phyloP scores from a whole-genome alignment of 2,888 invertebrate genomes.

The Drosophila recens region DNA sequence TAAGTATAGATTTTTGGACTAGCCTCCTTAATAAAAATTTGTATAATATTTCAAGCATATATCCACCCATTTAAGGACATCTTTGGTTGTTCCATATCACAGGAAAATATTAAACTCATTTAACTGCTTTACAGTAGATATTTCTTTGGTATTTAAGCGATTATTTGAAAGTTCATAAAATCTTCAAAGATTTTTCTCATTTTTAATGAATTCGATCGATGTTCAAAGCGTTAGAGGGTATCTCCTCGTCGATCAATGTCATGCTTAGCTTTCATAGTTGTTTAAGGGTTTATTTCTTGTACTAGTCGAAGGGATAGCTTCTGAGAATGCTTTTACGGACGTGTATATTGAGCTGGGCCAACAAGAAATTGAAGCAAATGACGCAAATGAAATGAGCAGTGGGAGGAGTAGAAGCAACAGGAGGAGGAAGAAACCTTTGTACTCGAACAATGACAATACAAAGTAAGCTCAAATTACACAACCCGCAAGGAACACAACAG shows the following conservation, averaged over 20 bases:
- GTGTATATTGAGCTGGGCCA: slow-evolving; percentile 44
- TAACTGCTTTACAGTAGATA: too few relatives aligned
- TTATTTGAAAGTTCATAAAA: not conserved
- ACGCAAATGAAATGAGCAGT: slow-evolving; percentile 44
- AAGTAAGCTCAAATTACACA: slow-evolving; percentile 74
- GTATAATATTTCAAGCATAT: not conserved
- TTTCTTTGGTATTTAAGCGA: too few relatives aligned
- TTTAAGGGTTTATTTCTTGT: slow-evolving; percentile 8
- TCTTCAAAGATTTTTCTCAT: not conserved
- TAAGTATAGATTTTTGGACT: too few relatives aligned
- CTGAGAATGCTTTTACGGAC: slow-evolving; percentile 28
- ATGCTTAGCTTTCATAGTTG: not conserved
- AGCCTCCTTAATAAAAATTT: not conserved
- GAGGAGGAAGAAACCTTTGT: slow-evolving; percentile 47
- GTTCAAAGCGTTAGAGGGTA: not conserved
- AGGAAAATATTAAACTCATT: not conserved
- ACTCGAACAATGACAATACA: slow-evolving; percentile 52
- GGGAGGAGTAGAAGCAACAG: slow-evolving; percentile 10
- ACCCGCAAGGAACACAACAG: slow-evolving; percentile 23
- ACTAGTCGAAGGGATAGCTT: slow-evolving; percentile 11
- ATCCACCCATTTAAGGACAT: too few relatives aligned
- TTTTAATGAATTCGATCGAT: not conserved
- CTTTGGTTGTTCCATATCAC: not conserved
- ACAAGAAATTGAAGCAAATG: slow-evolving; percentile 59
- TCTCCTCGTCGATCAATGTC: not conserved